Evolutionary conservation across 1,140 invertebrate genomes (phyloP).

Genomic region (Luehdorfia chinensis): DNA sequence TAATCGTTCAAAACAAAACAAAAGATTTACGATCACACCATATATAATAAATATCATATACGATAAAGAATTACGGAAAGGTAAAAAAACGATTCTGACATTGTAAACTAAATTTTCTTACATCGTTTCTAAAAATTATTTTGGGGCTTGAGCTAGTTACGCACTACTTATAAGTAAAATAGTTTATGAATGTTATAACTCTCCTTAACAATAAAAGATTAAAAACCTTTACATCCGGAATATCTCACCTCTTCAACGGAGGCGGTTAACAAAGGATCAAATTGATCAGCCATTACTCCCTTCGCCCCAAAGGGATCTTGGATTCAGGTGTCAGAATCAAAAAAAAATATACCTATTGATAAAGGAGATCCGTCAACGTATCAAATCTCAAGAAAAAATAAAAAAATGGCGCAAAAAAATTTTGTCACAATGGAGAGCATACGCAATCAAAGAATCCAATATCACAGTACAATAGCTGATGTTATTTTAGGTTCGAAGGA

Average conservation of each 20-base stretch:
- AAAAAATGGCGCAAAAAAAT: conserved; percentile 37
- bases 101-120: no score
- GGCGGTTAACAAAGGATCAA: conserved; percentile 38
- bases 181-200: conserved; percentile 15
- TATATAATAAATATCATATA: no score
- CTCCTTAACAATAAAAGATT: conserved; percentile 18
- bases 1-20: no score
- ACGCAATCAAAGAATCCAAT: conserved; percentile 65
- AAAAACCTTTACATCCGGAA: conserved; percentile 41
- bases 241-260: conserved; percentile 20
- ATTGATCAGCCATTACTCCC: conserved; percentile 50
- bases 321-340: conserved; percentile 68
- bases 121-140: background rate
- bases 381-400: conserved; percentile 49
- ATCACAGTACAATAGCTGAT: conserved; percentile 46
- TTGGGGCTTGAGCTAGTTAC: background rate
- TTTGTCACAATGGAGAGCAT: conserved; percentile 47
- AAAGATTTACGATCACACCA: no score
- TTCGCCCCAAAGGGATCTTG: conserved; percentile 27
- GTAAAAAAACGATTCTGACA: no score
- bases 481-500: conserved; percentile 62
- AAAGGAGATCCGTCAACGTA: conserved; percentile 61
- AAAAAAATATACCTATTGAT: conserved; percentile 47
- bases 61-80: no score
- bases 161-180: conserved; percentile 6